Percentiles rank a stretch among this genome's conserved stretches.
phyloP scores from a whole-genome alignment of 1,140 invertebrate species.

The Leptonema lineaticorne region DNA sequence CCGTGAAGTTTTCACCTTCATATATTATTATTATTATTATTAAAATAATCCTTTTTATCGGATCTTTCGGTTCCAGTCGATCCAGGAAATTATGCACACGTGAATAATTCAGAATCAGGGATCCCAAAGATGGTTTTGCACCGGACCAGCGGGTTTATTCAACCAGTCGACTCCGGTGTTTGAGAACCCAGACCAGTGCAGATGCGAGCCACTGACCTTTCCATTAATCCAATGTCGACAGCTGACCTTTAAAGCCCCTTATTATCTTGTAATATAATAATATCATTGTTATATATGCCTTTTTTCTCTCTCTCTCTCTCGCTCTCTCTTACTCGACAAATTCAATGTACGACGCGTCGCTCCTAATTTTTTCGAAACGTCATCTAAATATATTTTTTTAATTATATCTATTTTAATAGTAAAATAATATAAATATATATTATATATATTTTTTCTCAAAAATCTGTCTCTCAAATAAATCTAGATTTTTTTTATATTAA shows the following conservation, averaged over 20 bases:
- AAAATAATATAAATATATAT: no score
- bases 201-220: slow-evolving; percentile 14
- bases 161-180: no score
- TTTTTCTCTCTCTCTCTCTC: no score
- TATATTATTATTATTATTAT: neutral
- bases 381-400: no score
- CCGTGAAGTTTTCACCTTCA: neutral
- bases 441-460: no score
- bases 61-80: neutral
- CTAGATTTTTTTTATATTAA: no score
- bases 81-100: neutral
- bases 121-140: neutral
- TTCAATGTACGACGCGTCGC: no score
- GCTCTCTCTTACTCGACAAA: no score
- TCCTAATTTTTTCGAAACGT: no score
- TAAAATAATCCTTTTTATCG: no score
- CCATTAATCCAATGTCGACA: slow-evolving; percentile 15
- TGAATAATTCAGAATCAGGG: neutral
- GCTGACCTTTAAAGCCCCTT: slow-evolving; percentile 16
- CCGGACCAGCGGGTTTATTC: neutral
- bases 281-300: neutral
- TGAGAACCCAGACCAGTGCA: neutral
- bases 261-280: slow-evolving; percentile 10
- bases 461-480: no score
- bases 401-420: no score